A percentile compares a stretch with the other conserved stretches of the same genome.
Conservation (phyloP, 2,797 vertebrate genomes). For the Sebastes elongatus region DNA sequence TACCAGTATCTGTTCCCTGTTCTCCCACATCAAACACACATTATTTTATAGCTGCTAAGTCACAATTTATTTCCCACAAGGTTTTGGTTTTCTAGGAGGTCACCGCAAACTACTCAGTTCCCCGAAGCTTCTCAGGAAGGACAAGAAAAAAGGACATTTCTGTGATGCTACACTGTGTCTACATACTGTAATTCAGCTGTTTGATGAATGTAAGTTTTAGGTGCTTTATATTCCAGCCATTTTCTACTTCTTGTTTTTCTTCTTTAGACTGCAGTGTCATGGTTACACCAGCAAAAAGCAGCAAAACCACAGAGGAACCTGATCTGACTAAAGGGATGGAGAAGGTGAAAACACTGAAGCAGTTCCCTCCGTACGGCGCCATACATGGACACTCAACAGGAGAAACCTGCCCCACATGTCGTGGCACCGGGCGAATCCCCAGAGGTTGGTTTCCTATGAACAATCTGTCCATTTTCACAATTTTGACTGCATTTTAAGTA, state of each 20-base stretch:
- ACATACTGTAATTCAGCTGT: background rate
- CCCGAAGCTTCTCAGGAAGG: background rate
- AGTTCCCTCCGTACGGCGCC: slow-evolving; percentile 72
- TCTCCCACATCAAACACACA: background rate
- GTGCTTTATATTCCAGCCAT: too few species aligned
- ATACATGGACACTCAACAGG: slow-evolving; percentile 9
- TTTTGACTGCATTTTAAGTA: background rate
- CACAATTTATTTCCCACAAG: background rate
- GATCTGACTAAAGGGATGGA: slow-evolving; percentile 24
- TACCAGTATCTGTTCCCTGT: background rate
- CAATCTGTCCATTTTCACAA: background rate
- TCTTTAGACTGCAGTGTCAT: slow-evolving; percentile 8
- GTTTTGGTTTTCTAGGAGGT: background rate
- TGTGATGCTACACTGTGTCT: background rate
- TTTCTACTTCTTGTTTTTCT: background rate
- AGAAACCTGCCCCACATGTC: slow-evolving; percentile 87
- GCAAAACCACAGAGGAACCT: slow-evolving; percentile 1
- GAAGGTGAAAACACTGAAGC: slow-evolving; percentile 30
- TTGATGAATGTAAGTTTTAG: background rate
- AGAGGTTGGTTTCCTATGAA: slow-evolving; percentile 73
- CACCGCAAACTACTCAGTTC: background rate
- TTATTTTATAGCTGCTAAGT: background rate
- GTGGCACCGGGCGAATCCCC: slow-evolving; percentile 87
- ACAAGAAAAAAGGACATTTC: background rate
- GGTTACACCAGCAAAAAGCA: background rate